phyloP scores from a whole-genome alignment of 2,888 invertebrate genomes.

The Acleris literana region DNA sequence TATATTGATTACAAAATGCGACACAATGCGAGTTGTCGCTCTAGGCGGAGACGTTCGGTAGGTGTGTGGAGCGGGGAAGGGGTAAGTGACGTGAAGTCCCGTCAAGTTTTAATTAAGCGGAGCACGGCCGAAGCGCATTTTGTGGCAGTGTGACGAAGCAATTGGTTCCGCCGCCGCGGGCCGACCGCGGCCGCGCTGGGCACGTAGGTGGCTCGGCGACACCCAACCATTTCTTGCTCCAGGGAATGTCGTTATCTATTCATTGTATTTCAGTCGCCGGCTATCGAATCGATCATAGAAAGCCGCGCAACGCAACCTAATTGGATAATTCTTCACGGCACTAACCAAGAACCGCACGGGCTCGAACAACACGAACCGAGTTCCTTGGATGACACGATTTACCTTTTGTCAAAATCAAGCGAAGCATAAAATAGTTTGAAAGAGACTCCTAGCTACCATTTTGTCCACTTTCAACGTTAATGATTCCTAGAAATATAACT shows the following conservation, averaged over 20 bases:
- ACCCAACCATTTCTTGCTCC: constrained; percentile 71
- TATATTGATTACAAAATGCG: constrained; percentile 60
- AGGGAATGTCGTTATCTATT: constrained; percentile 71
- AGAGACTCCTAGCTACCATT: constrained; percentile 23
- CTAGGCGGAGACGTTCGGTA: constrained; percentile 56
- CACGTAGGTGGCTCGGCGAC: constrained; percentile 77
- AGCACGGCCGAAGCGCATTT: constrained; percentile 71
- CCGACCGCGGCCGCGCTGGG: constrained; percentile 47
- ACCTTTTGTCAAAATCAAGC: constrained; percentile 52
- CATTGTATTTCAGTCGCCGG: constrained; percentile 72
- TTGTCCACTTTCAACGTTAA: constrained; percentile 21
- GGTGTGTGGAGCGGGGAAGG: constrained; percentile 51
- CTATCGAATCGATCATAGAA: constrained; percentile 69
- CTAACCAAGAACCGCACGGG: constrained; percentile 61
- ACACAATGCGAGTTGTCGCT: constrained; percentile 70
- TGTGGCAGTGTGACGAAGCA: constrained; percentile 73
- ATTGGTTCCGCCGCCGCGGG: constrained; percentile 73
- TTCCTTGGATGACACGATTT: constrained; percentile 52
- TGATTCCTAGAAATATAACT: constrained; percentile 31
- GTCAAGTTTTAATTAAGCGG: constrained; percentile 79
- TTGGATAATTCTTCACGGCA: constrained; percentile 74
- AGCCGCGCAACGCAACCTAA: constrained; percentile 68
- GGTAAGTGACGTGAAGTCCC: constrained; percentile 72
- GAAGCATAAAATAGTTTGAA: constrained; percentile 53
- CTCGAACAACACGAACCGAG: constrained; percentile 54